Evolutionary conservation across 2,888 invertebrate species (phyloP).

Genomic region (Macrosoma leucophasiata): DNA sequence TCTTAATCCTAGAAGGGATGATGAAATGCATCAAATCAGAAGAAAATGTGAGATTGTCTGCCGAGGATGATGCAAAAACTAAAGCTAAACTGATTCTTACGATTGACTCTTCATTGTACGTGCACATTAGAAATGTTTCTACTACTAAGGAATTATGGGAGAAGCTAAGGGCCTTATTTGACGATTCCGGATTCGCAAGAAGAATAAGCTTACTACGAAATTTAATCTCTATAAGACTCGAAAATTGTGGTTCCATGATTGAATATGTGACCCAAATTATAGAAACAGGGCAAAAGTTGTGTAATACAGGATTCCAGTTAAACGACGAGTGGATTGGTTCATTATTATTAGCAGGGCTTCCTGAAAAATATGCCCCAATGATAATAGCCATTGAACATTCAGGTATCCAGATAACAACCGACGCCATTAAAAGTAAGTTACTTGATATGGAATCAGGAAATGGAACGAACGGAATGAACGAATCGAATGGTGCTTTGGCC

Average conservation of each 20-base stretch:
- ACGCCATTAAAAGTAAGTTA: conserved; percentile 9
- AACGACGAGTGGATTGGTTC: conserved; percentile 28
- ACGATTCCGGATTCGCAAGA: conserved; percentile 16
- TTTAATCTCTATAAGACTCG: conserved; percentile 18
- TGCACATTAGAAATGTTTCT: conserved; percentile 23
- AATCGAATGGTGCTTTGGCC: no score
- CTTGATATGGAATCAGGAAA: conserved; percentile 9
- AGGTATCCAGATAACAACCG: conserved; percentile 4
- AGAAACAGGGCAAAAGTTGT: conserved; percentile 24
- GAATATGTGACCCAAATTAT: conserved; percentile 27
- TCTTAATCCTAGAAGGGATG: conserved; percentile 20
- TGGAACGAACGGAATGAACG: no score
- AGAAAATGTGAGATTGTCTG: conserved; percentile 4
- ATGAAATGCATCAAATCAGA: conserved; percentile 4
- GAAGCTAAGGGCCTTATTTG: conserved; percentile 25
- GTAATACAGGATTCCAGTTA: conserved; percentile 26
- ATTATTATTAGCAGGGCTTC: conserved; percentile 23
- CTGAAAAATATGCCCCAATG: conserved; percentile 14
- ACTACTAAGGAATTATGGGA: conserved; percentile 21
- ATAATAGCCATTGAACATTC: conserved; percentile 8
- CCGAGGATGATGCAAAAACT: conserved; percentile 6
- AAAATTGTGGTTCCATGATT: conserved; percentile 16
- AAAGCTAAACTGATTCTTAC: conserved; percentile 21
- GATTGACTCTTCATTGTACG: conserved; percentile 13
- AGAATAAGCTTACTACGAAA: conserved; percentile 15